phyloP scores from a whole-genome alignment of 2,113 vertebrate species.

The Dasyornis broadbenti region DNA sequence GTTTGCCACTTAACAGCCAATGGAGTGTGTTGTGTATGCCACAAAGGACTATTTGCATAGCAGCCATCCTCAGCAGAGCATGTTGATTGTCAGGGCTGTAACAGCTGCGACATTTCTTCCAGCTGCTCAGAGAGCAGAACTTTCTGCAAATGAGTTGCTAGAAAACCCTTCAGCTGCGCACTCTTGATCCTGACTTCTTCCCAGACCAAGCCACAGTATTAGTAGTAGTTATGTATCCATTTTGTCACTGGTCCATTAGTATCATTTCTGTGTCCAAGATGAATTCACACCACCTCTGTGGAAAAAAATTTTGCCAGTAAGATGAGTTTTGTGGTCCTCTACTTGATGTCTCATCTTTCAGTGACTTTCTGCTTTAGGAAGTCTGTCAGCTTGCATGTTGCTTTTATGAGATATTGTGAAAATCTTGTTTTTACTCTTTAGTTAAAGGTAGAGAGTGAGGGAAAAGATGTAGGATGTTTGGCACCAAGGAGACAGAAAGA shows the following conservation, averaged over 20 bases:
- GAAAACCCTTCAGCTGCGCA: neutral
- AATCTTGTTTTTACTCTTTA: neutral
- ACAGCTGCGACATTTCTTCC: neutral
- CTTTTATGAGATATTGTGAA: neutral
- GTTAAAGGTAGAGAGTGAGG: neutral
- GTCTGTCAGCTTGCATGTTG: neutral
- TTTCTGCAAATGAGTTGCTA: neutral
- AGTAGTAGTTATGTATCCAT: accelerated
- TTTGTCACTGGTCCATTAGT: neutral
- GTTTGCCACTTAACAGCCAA: neutral
- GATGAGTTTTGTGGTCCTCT: neutral
- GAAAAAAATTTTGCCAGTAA: neutral
- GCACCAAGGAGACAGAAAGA: neutral
- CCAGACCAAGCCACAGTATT: neutral
- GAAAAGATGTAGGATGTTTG: neutral
- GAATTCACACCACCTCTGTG: neutral
- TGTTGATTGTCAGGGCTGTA: neutral
- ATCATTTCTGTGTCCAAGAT: neutral
- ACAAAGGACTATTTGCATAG: neutral
- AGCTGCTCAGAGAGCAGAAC: neutral
- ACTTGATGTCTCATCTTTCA: accelerated
- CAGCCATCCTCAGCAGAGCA: neutral
- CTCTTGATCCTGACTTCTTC: neutral
- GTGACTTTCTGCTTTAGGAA: neutral
- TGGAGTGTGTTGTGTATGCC: neutral